Percentiles rank a stretch among this genome's conserved stretches.
These are phyloP conservation scores for Dryobates pubescens DNA, from an alignment of 2,797 vertebrate species.

Conservation along the genomic window DNA sequence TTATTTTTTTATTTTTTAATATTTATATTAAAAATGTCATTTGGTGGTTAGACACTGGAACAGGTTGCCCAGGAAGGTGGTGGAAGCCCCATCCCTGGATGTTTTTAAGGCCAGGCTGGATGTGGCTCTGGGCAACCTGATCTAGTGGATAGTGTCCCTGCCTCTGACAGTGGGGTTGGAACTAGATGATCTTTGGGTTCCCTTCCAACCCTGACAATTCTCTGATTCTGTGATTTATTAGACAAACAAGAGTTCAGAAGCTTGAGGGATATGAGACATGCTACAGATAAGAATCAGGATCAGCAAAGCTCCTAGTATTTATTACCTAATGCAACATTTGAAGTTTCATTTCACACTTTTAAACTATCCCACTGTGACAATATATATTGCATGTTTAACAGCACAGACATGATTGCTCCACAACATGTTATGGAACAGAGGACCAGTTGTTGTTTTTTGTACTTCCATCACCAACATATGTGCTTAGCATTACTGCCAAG, in stretches of 20 bases:
- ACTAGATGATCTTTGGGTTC: too few species aligned
- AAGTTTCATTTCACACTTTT: not conserved
- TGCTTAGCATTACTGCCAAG: not conserved
- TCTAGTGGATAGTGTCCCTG: too few species aligned
- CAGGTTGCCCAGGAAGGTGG: too few species aligned
- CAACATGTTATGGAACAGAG: not conserved
- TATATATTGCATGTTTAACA: not conserved
- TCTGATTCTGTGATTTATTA: not conserved
- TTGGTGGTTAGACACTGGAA: too few species aligned
- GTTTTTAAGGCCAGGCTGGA: too few species aligned
- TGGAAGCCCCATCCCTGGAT: too few species aligned
- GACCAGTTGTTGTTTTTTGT: not conserved
- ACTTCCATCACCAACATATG: not conserved
- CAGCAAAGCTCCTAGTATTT: not conserved
- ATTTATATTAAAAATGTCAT: too few species aligned
- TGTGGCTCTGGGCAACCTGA: too few species aligned
- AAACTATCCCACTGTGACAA: not conserved
- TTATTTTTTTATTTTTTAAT: not conserved
- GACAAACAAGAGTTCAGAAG: not conserved
- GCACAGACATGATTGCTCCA: not conserved
- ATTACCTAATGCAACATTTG: not conserved
- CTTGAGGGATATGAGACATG: not conserved
- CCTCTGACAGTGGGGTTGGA: too few species aligned
- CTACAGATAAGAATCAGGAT: not conserved
- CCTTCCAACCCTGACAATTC: too few species aligned